phyloP scores from a whole-genome alignment of 1,140 invertebrate genomes.

The Lordiphosa clarofinis region DNA sequence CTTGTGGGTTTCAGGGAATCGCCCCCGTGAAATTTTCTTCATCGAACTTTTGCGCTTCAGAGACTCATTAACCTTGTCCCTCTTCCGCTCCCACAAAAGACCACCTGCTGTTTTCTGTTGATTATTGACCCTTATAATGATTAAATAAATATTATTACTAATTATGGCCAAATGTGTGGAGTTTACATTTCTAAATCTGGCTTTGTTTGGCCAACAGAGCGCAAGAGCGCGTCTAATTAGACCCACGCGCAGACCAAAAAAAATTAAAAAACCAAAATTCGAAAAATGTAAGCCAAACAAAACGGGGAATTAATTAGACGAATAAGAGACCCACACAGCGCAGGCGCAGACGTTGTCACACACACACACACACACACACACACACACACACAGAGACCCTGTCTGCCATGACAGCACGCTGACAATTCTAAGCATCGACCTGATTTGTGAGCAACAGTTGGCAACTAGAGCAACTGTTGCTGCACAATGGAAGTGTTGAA shows the following conservation, averaged over 20 bases:
- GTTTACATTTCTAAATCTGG: background rate
- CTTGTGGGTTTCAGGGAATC: too few relatives aligned
- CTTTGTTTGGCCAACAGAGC: conserved; percentile 7
- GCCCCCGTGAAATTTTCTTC: too few relatives aligned
- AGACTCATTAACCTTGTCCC: too few relatives aligned
- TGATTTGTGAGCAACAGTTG: conserved; percentile 43
- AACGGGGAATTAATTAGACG: conserved; percentile 45
- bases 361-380: too few relatives aligned
- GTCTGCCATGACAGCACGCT: conserved; percentile 23
- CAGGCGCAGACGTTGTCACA: conserved; percentile 23
- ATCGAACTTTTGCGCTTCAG: too few relatives aligned
- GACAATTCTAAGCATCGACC: conserved; percentile 55
- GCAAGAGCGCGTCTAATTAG: conserved; percentile 30
- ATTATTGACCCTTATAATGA: conserved; percentile 49
- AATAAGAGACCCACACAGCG: conserved; percentile 11
- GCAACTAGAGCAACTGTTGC: conserved; percentile 38
- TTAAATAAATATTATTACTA: conserved; percentile 42
- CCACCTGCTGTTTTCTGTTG: conserved; percentile 5
- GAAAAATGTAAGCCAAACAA: conserved; percentile 14
- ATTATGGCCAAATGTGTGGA: conserved; percentile 40
- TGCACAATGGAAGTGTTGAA: conserved; percentile 14
- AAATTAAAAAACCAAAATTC: background rate
- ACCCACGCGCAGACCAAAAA: conserved; percentile 41
- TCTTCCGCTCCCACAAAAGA: background rate
- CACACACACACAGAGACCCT: conserved; percentile 8